Evolutionary conservation across 2,797 vertebrate species (phyloP).

Genomic region (Chloroceryle amazona): DNA sequence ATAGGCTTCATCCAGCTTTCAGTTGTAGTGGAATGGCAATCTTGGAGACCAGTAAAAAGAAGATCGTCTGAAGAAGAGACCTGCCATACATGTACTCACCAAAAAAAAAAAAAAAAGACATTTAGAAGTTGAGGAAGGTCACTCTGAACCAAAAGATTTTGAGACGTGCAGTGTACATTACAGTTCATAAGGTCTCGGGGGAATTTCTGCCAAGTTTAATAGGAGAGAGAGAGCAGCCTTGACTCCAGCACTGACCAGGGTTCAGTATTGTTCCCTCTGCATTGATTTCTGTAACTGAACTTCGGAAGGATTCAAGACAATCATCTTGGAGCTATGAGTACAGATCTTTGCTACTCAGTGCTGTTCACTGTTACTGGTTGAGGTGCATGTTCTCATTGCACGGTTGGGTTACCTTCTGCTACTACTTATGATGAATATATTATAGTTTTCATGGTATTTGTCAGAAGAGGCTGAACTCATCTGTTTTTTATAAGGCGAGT

Average conservation of each 20-base stretch:
- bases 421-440: accelerated
- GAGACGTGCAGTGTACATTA: not conserved
- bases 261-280: not conserved
- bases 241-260: not conserved
- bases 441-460: not conserved
- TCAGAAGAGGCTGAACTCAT: not conserved
- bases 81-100: not conserved
- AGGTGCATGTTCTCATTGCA: not conserved
- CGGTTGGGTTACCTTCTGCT: not conserved
- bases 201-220: not conserved
- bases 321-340: not conserved
- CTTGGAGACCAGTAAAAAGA: not conserved
- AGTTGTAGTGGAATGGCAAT: not conserved
- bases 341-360: not conserved
- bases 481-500: not conserved
- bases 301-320: not conserved
- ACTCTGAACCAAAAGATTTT: not conserved
- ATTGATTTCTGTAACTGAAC: not conserved
- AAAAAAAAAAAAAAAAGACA: too few relatives aligned
- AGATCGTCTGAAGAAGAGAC: not conserved
- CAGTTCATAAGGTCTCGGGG: not conserved
- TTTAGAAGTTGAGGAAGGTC: not conserved
- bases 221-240: not conserved
- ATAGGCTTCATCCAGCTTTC: not conserved
- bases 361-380: not conserved